Evolutionary conservation across 2,888 invertebrate species (phyloP).

Genomic region (Hirtodrosophila trivittata): DNA sequence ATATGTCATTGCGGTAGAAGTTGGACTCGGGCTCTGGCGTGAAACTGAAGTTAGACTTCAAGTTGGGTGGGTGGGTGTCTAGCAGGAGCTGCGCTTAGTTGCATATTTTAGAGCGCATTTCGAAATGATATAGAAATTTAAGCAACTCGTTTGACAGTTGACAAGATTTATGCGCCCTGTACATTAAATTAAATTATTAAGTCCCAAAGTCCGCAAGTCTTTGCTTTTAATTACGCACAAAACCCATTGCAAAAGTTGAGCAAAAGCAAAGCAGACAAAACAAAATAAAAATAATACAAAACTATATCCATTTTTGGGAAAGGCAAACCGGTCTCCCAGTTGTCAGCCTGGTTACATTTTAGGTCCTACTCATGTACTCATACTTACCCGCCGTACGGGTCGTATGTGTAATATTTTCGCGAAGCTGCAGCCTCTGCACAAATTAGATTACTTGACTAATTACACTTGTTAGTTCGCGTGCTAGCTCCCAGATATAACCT

Average conservation of each 20-base stretch:
- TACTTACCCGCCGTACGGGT: no score
- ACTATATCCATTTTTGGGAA: slow-evolving; percentile 63
- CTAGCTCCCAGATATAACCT: slow-evolving; percentile 7
- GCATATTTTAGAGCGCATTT: slow-evolving; percentile 50
- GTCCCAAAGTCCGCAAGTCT: slow-evolving; percentile 31
- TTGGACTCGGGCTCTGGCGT: slow-evolving; percentile 28
- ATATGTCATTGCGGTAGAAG: slow-evolving; percentile 58
- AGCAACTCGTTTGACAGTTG: slow-evolving; percentile 47
- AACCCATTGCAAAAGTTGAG: slow-evolving; percentile 66
- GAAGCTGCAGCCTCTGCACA: slow-evolving; percentile 34
- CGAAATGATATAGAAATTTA: slow-evolving; percentile 71
- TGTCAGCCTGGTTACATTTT: slow-evolving; percentile 58
- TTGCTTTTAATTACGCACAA: slow-evolving; percentile 76
- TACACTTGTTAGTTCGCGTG: slow-evolving; percentile 18
- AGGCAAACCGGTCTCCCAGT: slow-evolving; percentile 74
- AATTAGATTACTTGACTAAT: slow-evolving; percentile 56
- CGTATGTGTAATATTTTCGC: slow-evolving; percentile 60
- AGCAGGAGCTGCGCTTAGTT: slow-evolving; percentile 20
- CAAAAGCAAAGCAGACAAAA: slow-evolving; percentile 12
- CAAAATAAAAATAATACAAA: slow-evolving; percentile 26
- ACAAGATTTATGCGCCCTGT: slow-evolving; percentile 58
- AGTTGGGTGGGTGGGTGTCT: slow-evolving; percentile 44
- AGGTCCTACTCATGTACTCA: slow-evolving; percentile 50
- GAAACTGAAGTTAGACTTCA: background rate
- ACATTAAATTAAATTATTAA: slow-evolving; percentile 73